phyloP scores from a whole-genome alignment of 2,797 vertebrate species.

The Trachops cirrhosus region DNA sequence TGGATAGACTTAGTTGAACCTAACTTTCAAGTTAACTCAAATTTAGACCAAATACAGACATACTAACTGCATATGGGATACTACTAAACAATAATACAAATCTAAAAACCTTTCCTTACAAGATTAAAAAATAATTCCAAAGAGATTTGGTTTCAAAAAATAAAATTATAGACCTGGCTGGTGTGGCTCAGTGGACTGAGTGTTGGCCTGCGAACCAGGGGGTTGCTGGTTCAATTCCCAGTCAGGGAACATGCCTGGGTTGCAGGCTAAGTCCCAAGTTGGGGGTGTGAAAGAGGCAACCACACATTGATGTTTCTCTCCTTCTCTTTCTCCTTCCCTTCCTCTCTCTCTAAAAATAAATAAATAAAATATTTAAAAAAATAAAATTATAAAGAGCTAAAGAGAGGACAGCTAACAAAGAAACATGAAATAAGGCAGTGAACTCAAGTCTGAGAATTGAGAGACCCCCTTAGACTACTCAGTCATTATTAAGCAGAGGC shows the following conservation, averaged over 20 bases:
- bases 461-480: neutral
- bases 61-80: neutral
- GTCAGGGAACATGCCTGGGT: too few relatives aligned
- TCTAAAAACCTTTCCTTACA: neutral
- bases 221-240: too few relatives aligned
- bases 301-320: too few relatives aligned
- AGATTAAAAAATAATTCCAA: slow-evolving; percentile 12
- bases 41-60: neutral
- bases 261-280: too few relatives aligned
- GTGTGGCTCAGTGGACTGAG: too few relatives aligned
- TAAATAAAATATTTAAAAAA: neutral
- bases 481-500: neutral
- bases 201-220: too few relatives aligned
- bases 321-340: too few relatives aligned
- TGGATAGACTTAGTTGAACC: neutral
- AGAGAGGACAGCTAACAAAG: neutral
- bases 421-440: slow-evolving; percentile 26
- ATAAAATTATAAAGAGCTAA: neutral
- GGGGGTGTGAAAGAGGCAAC: too few relatives aligned
- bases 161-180: neutral
- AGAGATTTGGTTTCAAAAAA: neutral
- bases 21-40: slow-evolving; percentile 33
- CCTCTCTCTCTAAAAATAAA: too few relatives aligned
- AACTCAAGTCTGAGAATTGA: neutral
- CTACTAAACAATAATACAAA: neutral